Evolutionary conservation across 1,140 invertebrate species (phyloP), one percentile per base, ranked within the genome.

Genomic region (Proales similis): DNA sequence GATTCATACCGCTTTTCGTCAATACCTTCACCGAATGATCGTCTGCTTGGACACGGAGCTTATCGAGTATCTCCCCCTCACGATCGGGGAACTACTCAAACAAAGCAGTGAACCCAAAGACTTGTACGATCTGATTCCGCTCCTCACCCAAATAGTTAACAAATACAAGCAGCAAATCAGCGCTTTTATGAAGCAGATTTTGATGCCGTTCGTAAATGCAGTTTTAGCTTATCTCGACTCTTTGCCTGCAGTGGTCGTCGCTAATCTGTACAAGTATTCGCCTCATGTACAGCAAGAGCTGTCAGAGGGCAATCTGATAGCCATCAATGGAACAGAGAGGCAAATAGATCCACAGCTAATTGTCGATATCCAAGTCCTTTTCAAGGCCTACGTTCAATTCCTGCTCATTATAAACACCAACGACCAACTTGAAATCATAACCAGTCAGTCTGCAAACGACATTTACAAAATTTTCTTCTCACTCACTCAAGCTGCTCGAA

Each of bases 1-100:
- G 14, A 66, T 77, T 17, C 74, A 75, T 26, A 63, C 69, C 67
- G 69, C 78, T 17, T 73, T 82, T 12, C 69, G 81, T 3, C 80
- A 82, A 69, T 80, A 79, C 66, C 69, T 82, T 46, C 81, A 82
- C 67, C 72, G 81, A 19, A 78, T 82, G 74, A 79, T 82, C 5
- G 80, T 82, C 17, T 82, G 81, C 69, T 65, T 82, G 43, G 80
- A 81, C 65, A 74, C 72, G 26, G 79, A 81, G 66, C 71, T 82
- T 11, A 65, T 82, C n/a, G 80, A 80, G 0, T 78, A 78, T 64
- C 71, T 82, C 33, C 80, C 80, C 4, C 26, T 71, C 2, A 77
- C 78, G 3, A 74, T 81, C 20, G 74, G 80, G 64, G 71, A 70
- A 48, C 70, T 82, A 26, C 69, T 82, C 5, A 79, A 77, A 61